Base-by-base conservation (phyloP, 2,113 vertebrate species). In the Phalacrocorax aristotelis region DNA sequence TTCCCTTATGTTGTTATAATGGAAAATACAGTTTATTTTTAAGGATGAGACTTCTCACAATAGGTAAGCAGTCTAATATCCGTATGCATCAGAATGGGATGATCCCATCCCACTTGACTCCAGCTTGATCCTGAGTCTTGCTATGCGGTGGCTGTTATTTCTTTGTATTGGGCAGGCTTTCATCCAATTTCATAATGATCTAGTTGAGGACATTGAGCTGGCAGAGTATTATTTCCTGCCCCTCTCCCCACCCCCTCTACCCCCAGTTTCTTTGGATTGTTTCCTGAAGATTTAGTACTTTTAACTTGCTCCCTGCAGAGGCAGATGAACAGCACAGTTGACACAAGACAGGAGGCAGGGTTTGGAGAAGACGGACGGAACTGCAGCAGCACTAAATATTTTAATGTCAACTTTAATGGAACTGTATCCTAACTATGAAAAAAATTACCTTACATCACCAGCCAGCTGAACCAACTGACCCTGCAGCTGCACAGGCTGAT, bases 321-420 rank as follows among this genome's bases (percentile, higher is more conserved):
- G 82, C 71, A 74, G 89, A 54, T 8, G 25, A 89, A 81, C 52
- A 49, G 74, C 74, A 52, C 29, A 30, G 83, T 82, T 94, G 87
- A 95, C 52, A 38, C 36, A 82, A 87, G 42, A 34, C 65, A 89
- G 89, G 82, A 92, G 58, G 82, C 40, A 71, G 36, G 70, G 70
- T 92, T 76, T 75, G 79, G 48, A 80, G n/a, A 76, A 91, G 79
- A 72, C 51, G 83, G 62, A 71, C 32, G 0, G 72, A 89, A 87
- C 61, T 93, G 74, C 78, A 93, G 61, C 74, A 79, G 65, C 70
- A 65, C 44, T 84, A 93, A 78, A 69, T 91, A 76, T 82, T 96
- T 96, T 87, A 68, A 81, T 57, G 93, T 93, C 91, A 82, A 0
- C 40, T 89, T 75, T 72, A 91, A 84, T 87, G 95, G 91, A 84